Percentiles rank a stretch among this genome's conserved stretches.
Conservation (phyloP, 2,888 invertebrate species). For the Bruchidius siliquastri region DNA sequence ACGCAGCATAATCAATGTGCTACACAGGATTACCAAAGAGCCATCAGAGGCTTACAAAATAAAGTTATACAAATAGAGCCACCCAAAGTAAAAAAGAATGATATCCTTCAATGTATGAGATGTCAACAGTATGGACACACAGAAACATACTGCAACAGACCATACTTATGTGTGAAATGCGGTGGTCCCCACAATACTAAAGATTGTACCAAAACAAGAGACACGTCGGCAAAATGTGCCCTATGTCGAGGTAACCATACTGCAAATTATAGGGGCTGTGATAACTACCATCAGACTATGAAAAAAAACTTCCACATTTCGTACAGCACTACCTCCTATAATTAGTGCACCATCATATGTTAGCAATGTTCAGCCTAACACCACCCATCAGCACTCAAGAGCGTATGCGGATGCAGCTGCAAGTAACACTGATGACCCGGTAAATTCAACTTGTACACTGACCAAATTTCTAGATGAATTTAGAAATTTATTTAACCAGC, state of each 20-base stretch:
- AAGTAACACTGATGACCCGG: neutral
- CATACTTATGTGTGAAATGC: slow-evolving; percentile 11
- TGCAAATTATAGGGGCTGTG: slow-evolving; percentile 8
- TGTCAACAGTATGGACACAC: slow-evolving; percentile 7
- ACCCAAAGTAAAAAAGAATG: neutral
- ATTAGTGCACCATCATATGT: too few species aligned
- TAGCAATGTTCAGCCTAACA: too few species aligned
- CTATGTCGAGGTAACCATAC: slow-evolving; percentile 8
- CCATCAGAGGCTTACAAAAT: neutral
- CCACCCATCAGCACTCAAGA: neutral
- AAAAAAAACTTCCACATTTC: neutral
- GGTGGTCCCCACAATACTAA: slow-evolving; percentile 5
- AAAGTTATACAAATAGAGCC: slow-evolving; percentile 2
- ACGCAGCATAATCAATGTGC: slow-evolving; percentile 2
- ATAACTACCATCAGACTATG: slow-evolving; percentile 1
- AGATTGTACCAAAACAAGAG: slow-evolving; percentile 5
- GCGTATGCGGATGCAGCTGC: neutral
- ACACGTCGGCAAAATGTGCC: slow-evolving; percentile 6
- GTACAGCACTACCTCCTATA: neutral
- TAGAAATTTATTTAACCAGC: slow-evolving; percentile 10
- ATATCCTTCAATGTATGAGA: slow-evolving; percentile 5
- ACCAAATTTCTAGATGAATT: slow-evolving; percentile 9
- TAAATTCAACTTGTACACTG: neutral
- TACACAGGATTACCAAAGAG: slow-evolving; percentile 4
- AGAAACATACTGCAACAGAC: slow-evolving; percentile 5